Base-by-base conservation (phyloP, 2,888 invertebrate species). In the Alviniconcha strummeri region DNA sequence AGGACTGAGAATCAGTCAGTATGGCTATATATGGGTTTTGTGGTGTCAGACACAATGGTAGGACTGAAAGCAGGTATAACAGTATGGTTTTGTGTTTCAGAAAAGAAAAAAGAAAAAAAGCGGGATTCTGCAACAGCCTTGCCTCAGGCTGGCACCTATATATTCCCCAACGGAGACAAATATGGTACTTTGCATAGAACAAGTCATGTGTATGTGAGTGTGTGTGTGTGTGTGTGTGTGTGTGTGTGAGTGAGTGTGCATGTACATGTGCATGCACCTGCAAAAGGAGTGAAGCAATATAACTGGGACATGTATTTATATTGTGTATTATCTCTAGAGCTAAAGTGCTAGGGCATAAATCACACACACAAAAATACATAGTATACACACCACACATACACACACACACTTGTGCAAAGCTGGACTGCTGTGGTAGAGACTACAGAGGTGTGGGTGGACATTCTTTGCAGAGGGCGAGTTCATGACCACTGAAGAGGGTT, bases 81-180 rank as follows among this genome's bases (percentile, higher is more conserved):
- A 52, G n/a, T 36, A 36, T 36, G 36, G 36, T 54, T 55, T 79
- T 72, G 17, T 64, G 78, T 82, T 74, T 36, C 83, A 88, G 87
- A 87, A 54, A 88, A 89, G 83, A 90, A 90, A 84, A 88, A 91
- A 76, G 89, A 90, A 64, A 91, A 91, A 83, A 89, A 90, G 77
- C 86, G 87, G 60, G 91, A 91, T 54, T 90, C 90, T 52, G 87
- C 85, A 3, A 84, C 87, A 5, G 86, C 90, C 54, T 86, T 88
- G 19, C 84, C 88, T n/a, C 79, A 87, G 52, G 87, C 85, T 52
- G 92, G 92, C 13, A 84, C 90, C 6, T 93, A 92, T 86, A 89
- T 93, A 82, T 93, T 93, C 83, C 91, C 93, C 0, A 93, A 93
- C 89, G 92, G 93, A 76, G 93, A 93, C 83, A 92, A 89, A 89